These are phyloP conservation scores for Tragelaphus buxtoni DNA, from an alignment of 2,113 vertebrate species.

Conservation along the genomic window DNA sequence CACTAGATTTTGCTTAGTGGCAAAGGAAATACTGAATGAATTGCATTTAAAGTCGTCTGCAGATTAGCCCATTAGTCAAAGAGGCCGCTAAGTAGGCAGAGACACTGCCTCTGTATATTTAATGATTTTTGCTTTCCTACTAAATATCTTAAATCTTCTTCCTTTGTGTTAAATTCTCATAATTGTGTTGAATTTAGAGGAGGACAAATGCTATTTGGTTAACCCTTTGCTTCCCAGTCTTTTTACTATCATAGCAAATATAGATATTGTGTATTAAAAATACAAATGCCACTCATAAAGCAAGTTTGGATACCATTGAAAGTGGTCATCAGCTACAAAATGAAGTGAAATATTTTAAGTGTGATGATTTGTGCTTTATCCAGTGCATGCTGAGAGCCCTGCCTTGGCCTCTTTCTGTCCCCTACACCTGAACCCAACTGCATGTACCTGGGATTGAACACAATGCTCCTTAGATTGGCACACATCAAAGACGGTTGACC, in stretches of 20 bases:
- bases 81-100: constrained; percentile 25
- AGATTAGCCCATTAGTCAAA: constrained; percentile 44
- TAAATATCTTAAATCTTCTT: background rate
- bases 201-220: background rate
- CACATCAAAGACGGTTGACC: background rate
- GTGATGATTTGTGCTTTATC: background rate
- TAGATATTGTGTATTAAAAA: background rate
- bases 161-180: constrained; percentile 21
- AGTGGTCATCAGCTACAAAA: background rate
- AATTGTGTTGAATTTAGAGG: constrained; percentile 13
- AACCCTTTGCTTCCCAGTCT: background rate
- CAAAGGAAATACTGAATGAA: constrained; percentile 23
- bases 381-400: background rate
- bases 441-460: background rate
- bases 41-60: constrained; percentile 36
- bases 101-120: background rate
- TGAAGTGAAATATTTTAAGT: background rate
- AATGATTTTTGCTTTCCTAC: constrained; percentile 30
- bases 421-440: background rate
- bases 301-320: background rate
- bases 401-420: background rate
- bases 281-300: background rate
- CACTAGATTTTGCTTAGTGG: background rate
- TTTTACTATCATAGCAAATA: background rate
- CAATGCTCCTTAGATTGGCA: background rate